A percentile compares a stretch with the other conserved stretches of the same genome.
These are phyloP conservation scores for Botia almorhae DNA, from an alignment of 2,797 vertebrate genomes.

Conservation along the genomic window DNA sequence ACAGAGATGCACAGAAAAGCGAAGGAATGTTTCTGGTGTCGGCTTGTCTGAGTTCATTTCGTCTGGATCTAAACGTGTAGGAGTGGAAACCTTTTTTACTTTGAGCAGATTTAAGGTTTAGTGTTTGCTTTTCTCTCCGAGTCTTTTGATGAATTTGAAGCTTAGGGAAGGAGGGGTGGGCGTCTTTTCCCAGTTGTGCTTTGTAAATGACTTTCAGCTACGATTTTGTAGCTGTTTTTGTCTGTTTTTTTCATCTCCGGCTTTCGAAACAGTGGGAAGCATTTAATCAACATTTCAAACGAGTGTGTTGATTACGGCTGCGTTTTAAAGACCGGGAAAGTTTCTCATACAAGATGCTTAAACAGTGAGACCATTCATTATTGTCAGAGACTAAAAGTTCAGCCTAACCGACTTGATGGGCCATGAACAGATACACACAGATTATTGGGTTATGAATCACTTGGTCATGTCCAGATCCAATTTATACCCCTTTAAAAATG, in stretches of 20 bases:
- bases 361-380: conserved; percentile 73
- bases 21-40: conserved; percentile 75
- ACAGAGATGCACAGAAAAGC: conserved; percentile 62
- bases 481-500: background rate
- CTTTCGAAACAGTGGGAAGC: conserved; percentile 69
- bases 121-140: conserved; percentile 58
- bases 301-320: conserved; percentile 64
- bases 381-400: conserved; percentile 62
- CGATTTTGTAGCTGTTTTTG: conserved; percentile 59
- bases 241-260: conserved; percentile 58
- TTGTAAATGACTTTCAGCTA: conserved; percentile 55
- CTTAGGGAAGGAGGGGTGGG: conserved; percentile 21
- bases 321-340: conserved; percentile 74
- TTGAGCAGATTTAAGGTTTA: conserved; percentile 64
- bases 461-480: conserved; percentile 3
- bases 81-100: conserved; percentile 61
- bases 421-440: too few relatives aligned
- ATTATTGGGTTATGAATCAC: conserved; percentile 1
- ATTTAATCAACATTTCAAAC: conserved; percentile 47
- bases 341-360: conserved; percentile 66
- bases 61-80: conserved; percentile 61
- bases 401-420: conserved; percentile 25
- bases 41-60: conserved; percentile 71
- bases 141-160: conserved; percentile 58
- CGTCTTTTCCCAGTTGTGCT: conserved; percentile 51